phyloP scores from a whole-genome alignment of 2,113 vertebrate species.

The Phocoena phocoena region DNA sequence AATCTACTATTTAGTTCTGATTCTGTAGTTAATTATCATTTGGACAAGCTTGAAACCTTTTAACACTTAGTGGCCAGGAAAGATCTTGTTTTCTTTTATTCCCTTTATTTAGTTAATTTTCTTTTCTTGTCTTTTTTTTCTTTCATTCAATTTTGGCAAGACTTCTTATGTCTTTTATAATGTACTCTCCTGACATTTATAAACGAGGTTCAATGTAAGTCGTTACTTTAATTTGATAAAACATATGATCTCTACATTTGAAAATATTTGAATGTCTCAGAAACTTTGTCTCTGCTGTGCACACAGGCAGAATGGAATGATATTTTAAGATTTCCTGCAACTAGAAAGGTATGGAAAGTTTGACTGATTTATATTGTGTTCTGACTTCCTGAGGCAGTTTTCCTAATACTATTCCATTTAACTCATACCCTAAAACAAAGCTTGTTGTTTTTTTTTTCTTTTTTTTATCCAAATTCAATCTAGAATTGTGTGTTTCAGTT shows the following conservation, averaged over 20 bases:
- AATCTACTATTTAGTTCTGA: neutral
- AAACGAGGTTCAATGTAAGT: neutral
- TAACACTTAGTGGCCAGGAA: neutral
- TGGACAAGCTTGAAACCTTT: neutral
- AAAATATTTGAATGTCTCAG: constrained; percentile 26
- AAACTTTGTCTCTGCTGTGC: constrained; percentile 42
- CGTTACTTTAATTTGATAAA: constrained; percentile 17
- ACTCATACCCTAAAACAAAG: constrained; percentile 75
- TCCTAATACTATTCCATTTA: constrained; percentile 80
- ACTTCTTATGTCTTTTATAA: neutral
- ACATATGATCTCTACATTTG: neutral
- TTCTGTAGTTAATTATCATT: neutral
- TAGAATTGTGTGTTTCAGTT: constrained; percentile 41
- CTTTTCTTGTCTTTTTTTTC: neutral
- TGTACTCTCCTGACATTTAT: neutral
- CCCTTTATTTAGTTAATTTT: neutral
- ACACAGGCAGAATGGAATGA: constrained; percentile 58
- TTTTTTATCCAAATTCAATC: constrained; percentile 58
- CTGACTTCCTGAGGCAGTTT: constrained; percentile 84
- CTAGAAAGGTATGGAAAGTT: constrained; percentile 84
- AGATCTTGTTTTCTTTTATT: neutral
- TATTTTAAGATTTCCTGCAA: constrained; percentile 86
- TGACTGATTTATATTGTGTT: constrained; percentile 84
- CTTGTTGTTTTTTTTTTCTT: constrained; percentile 47
- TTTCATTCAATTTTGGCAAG: neutral